Conservation (phyloP, 2,888 invertebrate genomes). For the Xanthorhoe designata region DNA sequence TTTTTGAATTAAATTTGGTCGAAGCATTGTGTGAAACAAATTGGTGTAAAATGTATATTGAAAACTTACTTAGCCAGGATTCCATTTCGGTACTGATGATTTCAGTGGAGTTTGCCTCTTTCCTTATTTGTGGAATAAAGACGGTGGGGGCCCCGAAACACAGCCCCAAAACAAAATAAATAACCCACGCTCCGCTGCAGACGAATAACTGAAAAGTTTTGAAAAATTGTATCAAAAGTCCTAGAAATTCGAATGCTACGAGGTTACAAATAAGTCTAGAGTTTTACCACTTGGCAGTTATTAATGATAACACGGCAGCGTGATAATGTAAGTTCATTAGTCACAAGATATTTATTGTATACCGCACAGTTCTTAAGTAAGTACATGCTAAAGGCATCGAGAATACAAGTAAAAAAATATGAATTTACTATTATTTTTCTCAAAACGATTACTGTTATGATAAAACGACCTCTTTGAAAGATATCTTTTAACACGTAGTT, state of each 20-base stretch:
- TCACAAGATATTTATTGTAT: slow-evolving; percentile 7
- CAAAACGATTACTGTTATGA: no score
- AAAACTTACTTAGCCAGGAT: slow-evolving; percentile 61
- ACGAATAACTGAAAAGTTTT: slow-evolving; percentile 53
- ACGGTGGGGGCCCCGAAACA: slow-evolving; percentile 63
- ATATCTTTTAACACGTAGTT: no score
- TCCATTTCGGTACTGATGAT: slow-evolving; percentile 55
- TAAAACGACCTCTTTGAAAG: no score
- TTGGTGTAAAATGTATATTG: not conserved
- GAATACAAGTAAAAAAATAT: not conserved
- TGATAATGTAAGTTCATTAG: slow-evolving; percentile 18
- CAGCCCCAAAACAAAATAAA: slow-evolving; percentile 56
- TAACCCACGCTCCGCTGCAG: slow-evolving; percentile 51
- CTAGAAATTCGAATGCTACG: slow-evolving; percentile 30
- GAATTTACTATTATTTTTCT: not conserved
- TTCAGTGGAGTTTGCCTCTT: slow-evolving; percentile 52
- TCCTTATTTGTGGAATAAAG: slow-evolving; percentile 57
- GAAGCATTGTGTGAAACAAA: not conserved
- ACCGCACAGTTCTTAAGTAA: not conserved
- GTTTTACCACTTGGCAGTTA: slow-evolving; percentile 30
- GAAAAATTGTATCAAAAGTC: slow-evolving; percentile 22
- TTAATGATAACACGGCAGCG: slow-evolving; percentile 26
- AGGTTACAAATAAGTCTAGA: slow-evolving; percentile 29
- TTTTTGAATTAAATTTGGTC: not conserved
- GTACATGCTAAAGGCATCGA: not conserved